Percentiles rank a stretch among this genome's conserved stretches.
Conservation (phyloP, 1,140 invertebrate species). For the Chironomus striatipennis region DNA sequence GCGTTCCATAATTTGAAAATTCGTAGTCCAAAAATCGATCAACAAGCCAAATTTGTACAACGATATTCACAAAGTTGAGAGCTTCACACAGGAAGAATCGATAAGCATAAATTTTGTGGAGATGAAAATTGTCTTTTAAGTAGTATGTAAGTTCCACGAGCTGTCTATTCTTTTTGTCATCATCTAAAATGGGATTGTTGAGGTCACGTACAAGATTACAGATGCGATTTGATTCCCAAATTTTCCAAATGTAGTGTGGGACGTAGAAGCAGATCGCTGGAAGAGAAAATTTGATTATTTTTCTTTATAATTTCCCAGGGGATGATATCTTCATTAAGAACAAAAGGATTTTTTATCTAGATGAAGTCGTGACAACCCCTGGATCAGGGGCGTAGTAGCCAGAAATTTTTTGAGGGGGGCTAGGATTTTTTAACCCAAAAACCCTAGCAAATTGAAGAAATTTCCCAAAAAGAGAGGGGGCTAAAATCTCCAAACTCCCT, state of each 20-base stretch:
- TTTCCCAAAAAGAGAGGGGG: no score
- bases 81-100: conserved; percentile 79
- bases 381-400: no score
- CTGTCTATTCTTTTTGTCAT: conserved; percentile 66
- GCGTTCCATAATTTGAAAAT: conserved; percentile 76
- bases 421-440: no score
- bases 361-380: no score
- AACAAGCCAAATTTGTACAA: conserved; percentile 87
- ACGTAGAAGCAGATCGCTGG: conserved; percentile 69
- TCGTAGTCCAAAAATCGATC: conserved; percentile 82
- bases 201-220: conserved; percentile 80
- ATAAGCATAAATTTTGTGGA: conserved; percentile 81
- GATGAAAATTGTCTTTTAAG: conserved; percentile 66
- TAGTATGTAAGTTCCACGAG: conserved; percentile 78
- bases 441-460: no score
- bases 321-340: no score
- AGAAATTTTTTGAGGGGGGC: no score
- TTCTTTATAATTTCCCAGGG: no score
- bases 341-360: no score
- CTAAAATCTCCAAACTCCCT: no score
- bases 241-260: conserved; percentile 82
- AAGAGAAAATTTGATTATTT: no score
- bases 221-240: conserved; percentile 78
- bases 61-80: conserved; percentile 80
- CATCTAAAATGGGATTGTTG: conserved; percentile 71